phyloP scores from a whole-genome alignment of 2,888 invertebrate species.

The Drosophila engyochracea region DNA sequence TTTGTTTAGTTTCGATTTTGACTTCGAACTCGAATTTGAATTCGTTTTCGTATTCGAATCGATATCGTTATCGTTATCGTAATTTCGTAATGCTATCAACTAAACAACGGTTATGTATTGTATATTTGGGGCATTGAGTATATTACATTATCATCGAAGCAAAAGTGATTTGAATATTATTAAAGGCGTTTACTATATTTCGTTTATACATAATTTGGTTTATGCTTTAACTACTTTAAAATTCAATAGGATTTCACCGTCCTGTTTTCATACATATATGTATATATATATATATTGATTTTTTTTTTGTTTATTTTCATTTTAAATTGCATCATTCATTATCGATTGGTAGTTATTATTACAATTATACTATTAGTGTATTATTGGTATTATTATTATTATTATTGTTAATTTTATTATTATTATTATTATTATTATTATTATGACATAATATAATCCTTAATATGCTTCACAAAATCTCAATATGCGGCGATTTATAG shows the following conservation, averaged over 20 bases:
- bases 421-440: slow-evolving; percentile 41
- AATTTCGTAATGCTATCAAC: slow-evolving; percentile 64
- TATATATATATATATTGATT: slow-evolving; percentile 22
- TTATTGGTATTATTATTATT: slow-evolving; percentile 34
- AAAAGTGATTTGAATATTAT: slow-evolving; percentile 75
- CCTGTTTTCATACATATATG: slow-evolving; percentile 58
- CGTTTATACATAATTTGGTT: slow-evolving; percentile 70
- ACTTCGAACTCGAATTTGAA: slow-evolving; percentile 19
- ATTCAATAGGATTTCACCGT: slow-evolving; percentile 79
- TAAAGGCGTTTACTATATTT: slow-evolving; percentile 77
- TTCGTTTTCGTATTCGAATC: slow-evolving; percentile 22
- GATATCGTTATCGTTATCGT: slow-evolving; percentile 24
- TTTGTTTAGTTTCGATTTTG: slow-evolving; percentile 40
- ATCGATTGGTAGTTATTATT: slow-evolving; percentile 37
- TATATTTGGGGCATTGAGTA: slow-evolving; percentile 66
- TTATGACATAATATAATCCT: slow-evolving; percentile 40
- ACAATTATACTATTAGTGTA: slow-evolving; percentile 34
- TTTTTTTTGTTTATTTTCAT: slow-evolving; percentile 27
- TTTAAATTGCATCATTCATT: slow-evolving; percentile 27
- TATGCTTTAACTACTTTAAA: slow-evolving; percentile 72
- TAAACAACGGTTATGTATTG: slow-evolving; percentile 68
- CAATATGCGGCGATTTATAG: slow-evolving; percentile 43
- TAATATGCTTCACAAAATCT: slow-evolving; percentile 38
- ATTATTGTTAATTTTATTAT: slow-evolving; percentile 33
- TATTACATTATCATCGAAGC: slow-evolving; percentile 79